Evolutionary conservation across 2,113 vertebrate genomes (phyloP), one percentile per base, ranked within the genome.

Genomic region (Trematomus loennbergii): DNA sequence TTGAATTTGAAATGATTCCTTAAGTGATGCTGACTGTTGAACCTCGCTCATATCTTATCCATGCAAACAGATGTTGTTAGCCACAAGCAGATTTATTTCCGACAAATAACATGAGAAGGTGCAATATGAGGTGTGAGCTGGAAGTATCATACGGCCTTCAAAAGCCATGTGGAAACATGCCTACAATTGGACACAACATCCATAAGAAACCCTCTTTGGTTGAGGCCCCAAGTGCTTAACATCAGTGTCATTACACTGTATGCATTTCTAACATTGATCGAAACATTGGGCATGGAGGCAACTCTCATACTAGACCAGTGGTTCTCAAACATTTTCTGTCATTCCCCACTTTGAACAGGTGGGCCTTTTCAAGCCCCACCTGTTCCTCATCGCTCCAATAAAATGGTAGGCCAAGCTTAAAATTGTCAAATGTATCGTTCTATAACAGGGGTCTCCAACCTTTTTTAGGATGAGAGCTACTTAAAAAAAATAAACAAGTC

Each of bases 21-120:
- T 49, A 72, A 82, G 86, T 66, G 45, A 86, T 46, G 86, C 79
- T 72, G 82, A 82, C 69, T 78, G 77, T 71, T 75, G 71, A 75
- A 69, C 72, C 82, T 72, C 55, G 49, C 73, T 84, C 73, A 36
- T 72, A 77, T 88, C 82, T 88, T 88, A 89, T 92, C 91, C 79
- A 57, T 70, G 72, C 74, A 67, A 88, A 87, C 90, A 92, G 85
- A 88, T 90, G 90, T 79, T 53, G 60, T 85, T 66, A 72, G 81
- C 90, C 85, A 85, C 53, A 1, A 73, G 62, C 84, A 55, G 62
- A 66, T 73, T 74, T 4, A 2, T 45, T 45, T 57, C 2, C 4
- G 9, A 89, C 82, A 85, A 82, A 67, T 67, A 77, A 83, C 81
- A 78, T 7, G 72, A 79, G 52, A 52, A 85, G 6, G 18, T 67